Percentiles rank a stretch among this genome's conserved stretches.
Conservation (phyloP, 2,113 vertebrate genomes). For the Ginglymostoma cirratum region DNA sequence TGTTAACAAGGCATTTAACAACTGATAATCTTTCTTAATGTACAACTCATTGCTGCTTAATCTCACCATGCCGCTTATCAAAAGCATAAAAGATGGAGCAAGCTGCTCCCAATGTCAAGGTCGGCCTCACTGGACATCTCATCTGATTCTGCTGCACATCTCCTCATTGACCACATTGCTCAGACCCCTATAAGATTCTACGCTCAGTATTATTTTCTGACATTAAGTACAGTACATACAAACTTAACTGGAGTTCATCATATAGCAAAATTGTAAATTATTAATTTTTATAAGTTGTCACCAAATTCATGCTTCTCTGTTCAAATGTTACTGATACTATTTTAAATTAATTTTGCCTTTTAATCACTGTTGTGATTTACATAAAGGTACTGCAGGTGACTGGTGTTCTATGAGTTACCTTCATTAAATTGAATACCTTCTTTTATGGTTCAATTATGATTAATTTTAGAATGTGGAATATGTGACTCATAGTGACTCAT, state of each 20-base stretch:
- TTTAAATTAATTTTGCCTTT: background rate
- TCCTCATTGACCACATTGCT: too few relatives aligned
- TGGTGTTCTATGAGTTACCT: background rate
- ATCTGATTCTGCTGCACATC: too few relatives aligned
- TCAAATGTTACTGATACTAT: background rate
- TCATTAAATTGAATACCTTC: background rate
- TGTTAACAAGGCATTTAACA: too few relatives aligned
- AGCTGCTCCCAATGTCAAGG: too few relatives aligned
- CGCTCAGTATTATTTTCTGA: background rate
- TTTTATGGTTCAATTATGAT: background rate
- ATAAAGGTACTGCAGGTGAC: background rate
- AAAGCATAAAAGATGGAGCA: too few relatives aligned
- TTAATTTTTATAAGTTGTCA: background rate
- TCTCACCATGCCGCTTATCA: too few relatives aligned
- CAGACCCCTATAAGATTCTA: too few relatives aligned
- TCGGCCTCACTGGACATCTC: too few relatives aligned
- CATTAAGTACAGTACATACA: background rate
- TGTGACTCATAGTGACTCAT: constrained; percentile 1
- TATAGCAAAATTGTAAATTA: background rate
- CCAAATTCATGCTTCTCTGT: background rate
- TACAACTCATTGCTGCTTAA: too few relatives aligned
- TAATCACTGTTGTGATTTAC: background rate
- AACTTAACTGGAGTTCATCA: background rate
- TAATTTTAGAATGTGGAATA: background rate
- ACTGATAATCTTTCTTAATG: too few relatives aligned